These are phyloP conservation scores for Melanogrammus aeglefinus DNA, from an alignment of 2,797 vertebrate genomes.

Conservation along the genomic window DNA sequence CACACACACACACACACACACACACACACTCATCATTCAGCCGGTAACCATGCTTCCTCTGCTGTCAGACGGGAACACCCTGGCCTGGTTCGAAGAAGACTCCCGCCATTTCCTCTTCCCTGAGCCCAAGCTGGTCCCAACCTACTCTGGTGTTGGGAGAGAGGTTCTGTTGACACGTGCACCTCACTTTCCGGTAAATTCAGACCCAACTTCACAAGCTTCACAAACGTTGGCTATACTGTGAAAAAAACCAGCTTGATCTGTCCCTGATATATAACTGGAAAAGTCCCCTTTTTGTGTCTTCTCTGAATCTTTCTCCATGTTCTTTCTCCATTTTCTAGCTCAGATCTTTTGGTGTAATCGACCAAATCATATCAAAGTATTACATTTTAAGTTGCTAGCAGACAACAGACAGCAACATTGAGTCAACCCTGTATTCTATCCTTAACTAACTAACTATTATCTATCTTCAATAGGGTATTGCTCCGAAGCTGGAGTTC, in stretches of 20 bases:
- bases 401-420: background rate
- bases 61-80: constrained; percentile 59
- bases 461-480: constrained; percentile 64
- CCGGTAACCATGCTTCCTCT: background rate
- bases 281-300: background rate
- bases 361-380: background rate
- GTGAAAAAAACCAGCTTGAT: background rate
- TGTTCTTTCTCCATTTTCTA: too few relatives aligned
- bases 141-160: constrained; percentile 67
- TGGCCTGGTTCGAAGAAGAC: constrained; percentile 76
- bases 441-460: background rate
- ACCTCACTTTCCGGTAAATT: constrained; percentile 72
- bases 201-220: background rate
- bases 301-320: too few relatives aligned
- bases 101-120: constrained; percentile 78
- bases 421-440: background rate
- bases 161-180: constrained; percentile 77
- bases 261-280: background rate
- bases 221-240: background rate
- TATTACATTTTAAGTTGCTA: background rate
- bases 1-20: background rate
- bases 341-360: background rate
- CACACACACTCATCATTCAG: background rate
- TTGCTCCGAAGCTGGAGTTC: constrained; percentile 82
- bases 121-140: constrained; percentile 74